phyloP scores from a whole-genome alignment of 2,113 vertebrate species.

The Perca flavescens region DNA sequence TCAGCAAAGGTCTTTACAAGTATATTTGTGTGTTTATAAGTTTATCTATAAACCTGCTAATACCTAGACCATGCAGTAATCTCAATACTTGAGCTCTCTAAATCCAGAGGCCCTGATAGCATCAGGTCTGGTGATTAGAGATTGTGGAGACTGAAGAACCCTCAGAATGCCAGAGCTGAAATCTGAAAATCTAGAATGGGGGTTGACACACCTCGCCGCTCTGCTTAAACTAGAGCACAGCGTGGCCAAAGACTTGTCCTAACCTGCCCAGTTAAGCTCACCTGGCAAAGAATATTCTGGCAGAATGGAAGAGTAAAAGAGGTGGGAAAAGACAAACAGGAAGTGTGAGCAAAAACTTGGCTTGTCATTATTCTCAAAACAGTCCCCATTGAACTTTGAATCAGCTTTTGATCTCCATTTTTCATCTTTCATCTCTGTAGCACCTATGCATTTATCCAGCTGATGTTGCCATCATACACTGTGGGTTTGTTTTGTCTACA shows the following conservation, averaged over 20 bases:
- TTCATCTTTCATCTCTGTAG: constrained; percentile 5
- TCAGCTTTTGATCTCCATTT: constrained; percentile 22
- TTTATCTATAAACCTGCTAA: not conserved
- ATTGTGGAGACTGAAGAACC: not conserved
- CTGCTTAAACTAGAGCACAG: constrained; percentile 45
- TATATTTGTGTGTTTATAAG: not conserved
- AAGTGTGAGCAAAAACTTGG: not conserved
- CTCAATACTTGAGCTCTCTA: not conserved
- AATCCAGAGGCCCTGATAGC: constrained; percentile 10
- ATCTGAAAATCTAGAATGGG: constrained; percentile 37
- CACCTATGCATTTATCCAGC: constrained; percentile 18
- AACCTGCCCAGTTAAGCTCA: constrained; percentile 62
- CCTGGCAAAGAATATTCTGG: constrained; percentile 31
- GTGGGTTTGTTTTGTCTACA: constrained; percentile 74
- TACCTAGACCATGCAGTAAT: not conserved
- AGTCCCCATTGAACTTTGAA: constrained; percentile 12
- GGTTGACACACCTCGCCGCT: constrained; percentile 50
- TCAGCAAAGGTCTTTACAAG: not conserved
- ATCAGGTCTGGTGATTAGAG: constrained; percentile 20
- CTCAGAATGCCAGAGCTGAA: constrained; percentile 12
- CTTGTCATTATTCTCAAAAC: not conserved
- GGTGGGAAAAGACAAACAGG: not conserved
- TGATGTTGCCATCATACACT: constrained; percentile 60
- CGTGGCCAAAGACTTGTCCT: constrained; percentile 56
- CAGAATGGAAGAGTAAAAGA: not conserved